A percentile compares a stretch with the other conserved stretches of the same genome.
These are phyloP conservation scores for Melanocharis versteri DNA, from an alignment of 2,113 vertebrate species.

Conservation along the genomic window DNA sequence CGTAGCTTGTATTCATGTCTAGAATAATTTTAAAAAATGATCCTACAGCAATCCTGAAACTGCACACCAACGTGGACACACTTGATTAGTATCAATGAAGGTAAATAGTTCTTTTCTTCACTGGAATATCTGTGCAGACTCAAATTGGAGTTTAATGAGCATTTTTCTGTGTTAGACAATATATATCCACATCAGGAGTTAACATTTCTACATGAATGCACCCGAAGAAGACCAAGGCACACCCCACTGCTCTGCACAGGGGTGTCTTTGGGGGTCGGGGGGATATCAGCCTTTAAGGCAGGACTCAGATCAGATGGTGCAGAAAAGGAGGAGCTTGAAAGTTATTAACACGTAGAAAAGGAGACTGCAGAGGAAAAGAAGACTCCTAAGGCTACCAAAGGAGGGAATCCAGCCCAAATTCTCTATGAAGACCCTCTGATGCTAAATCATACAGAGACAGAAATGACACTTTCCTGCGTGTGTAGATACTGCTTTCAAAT, in stretches of 20 bases:
- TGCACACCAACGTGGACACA: not conserved
- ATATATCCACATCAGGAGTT: not conserved
- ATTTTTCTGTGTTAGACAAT: not conserved
- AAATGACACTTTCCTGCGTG: rapidly evolving
- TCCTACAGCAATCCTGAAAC: not conserved
- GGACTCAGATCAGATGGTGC: not conserved
- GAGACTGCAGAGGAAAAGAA: not conserved
- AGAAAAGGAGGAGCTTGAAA: not conserved
- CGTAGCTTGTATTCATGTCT: not conserved
- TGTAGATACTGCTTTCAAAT: not conserved
- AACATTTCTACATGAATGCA: not conserved
- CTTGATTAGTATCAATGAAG: not conserved
- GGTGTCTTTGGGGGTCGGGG: not conserved
- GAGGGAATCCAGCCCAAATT: not conserved
- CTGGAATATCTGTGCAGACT: not conserved
- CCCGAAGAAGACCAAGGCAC: not conserved
- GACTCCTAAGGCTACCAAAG: not conserved
- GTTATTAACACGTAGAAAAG: not conserved
- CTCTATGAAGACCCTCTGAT: not conserved
- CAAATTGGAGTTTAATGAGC: not conserved
- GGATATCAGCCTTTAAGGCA: not conserved
- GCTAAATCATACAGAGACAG: not conserved
- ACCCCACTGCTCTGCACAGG: not conserved
- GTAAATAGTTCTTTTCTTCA: not conserved
- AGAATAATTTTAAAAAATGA: not conserved